phyloP scores from a whole-genome alignment of 2,113 vertebrate species.

The Albula goreensis region DNA sequence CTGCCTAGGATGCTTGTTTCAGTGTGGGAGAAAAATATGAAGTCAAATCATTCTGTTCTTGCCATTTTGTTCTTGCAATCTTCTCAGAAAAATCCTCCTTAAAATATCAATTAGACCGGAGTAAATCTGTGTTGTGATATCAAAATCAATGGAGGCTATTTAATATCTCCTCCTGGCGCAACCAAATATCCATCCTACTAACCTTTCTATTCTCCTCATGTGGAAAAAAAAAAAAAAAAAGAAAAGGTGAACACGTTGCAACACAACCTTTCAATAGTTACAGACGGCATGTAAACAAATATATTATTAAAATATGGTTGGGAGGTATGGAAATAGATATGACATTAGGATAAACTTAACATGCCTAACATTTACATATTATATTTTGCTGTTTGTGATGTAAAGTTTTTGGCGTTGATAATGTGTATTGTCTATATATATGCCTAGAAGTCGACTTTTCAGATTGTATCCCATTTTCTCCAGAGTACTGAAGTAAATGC shows the following conservation, averaged over 20 bases:
- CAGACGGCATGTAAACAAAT: not conserved
- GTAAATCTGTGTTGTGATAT: constrained; percentile 52
- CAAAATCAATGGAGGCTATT: constrained; percentile 67
- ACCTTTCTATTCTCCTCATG: constrained; percentile 54
- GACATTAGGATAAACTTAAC: not conserved
- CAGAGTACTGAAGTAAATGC: not conserved
- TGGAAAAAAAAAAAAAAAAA: not conserved
- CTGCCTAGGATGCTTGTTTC: not conserved
- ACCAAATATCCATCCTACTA: constrained; percentile 67
- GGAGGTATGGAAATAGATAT: not conserved
- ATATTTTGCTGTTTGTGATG: too few relatives aligned
- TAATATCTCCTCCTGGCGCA: constrained; percentile 55
- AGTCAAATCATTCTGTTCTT: not conserved
- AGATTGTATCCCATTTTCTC: too few relatives aligned
- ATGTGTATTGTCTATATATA: too few relatives aligned
- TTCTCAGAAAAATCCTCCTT: constrained; percentile 49
- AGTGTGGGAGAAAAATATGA: not conserved
- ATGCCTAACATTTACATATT: too few relatives aligned
- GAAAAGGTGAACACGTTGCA: too few relatives aligned
- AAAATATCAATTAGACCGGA: constrained; percentile 62
- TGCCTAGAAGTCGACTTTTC: too few relatives aligned
- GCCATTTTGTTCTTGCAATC: not conserved
- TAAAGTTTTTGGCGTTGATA: too few relatives aligned
- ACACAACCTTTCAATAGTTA: too few relatives aligned
- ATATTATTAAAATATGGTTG: not conserved